phyloP scores from a whole-genome alignment of 2,797 vertebrate genomes.

The Psittacula derbiana region DNA sequence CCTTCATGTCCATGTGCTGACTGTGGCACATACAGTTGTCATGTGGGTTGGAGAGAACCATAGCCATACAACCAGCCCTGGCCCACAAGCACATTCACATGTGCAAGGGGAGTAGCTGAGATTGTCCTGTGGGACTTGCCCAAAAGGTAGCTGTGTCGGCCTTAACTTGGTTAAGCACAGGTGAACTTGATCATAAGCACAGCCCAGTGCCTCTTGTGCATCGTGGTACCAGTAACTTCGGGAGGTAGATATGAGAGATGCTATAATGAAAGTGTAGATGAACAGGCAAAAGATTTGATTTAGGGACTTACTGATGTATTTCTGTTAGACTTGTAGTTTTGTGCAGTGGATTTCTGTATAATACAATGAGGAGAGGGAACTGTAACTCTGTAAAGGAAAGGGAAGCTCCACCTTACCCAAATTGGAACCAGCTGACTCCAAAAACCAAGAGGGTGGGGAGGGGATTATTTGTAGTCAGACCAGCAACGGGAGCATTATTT shows the following conservation, averaged over 20 bases:
- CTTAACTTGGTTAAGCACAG: background rate
- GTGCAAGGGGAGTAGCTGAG: background rate
- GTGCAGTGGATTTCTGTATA: background rate
- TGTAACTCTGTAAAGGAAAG: background rate
- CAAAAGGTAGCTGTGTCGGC: rapidly evolving
- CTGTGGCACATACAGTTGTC: background rate
- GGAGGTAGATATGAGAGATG: background rate
- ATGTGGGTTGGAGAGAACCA: background rate
- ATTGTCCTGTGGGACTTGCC: background rate
- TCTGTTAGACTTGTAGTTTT: background rate
- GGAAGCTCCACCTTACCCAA: background rate
- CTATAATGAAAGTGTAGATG: background rate
- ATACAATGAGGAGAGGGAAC: background rate
- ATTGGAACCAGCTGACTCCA: slow-evolving; percentile 38
- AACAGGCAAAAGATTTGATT: background rate
- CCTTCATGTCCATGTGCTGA: background rate
- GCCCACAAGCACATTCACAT: background rate
- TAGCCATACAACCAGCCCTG: background rate
- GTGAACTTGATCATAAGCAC: background rate
- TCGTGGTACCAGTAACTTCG: background rate
- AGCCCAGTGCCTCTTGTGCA: background rate
- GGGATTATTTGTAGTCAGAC: slow-evolving; percentile 54
- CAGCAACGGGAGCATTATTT: slow-evolving; percentile 39
- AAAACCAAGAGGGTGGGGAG: background rate
- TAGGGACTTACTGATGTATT: background rate